Evolutionary conservation across 2,797 vertebrate genomes (phyloP).

Genomic region (Melanotaenia maccullochi): DNA sequence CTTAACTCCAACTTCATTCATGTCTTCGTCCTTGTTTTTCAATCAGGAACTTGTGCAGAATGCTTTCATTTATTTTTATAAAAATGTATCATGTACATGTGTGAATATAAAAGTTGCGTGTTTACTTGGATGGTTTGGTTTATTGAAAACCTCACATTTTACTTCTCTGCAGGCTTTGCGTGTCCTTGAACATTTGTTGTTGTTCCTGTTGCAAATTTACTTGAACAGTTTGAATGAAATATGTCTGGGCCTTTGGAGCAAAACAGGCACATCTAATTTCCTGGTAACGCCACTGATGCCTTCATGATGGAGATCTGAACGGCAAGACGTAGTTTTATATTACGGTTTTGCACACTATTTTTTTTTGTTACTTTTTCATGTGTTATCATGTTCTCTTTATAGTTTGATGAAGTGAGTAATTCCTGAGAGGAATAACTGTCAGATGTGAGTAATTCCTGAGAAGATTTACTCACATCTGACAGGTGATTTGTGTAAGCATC

Average conservation of each 20-base stretch:
- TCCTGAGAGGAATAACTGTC: neutral
- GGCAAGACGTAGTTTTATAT: neutral
- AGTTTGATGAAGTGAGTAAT: neutral
- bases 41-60: constrained; percentile 18
- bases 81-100: constrained; percentile 23
- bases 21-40: constrained; percentile 32
- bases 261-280: neutral
- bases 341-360: neutral
- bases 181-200: neutral
- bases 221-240: neutral
- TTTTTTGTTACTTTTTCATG: neutral
- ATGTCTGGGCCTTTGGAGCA: neutral
- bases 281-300: neutral
- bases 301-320: no score
- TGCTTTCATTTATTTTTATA: constrained; percentile 67
- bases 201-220: constrained; percentile 5
- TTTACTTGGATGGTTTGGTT: constrained; percentile 1
- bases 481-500: neutral
- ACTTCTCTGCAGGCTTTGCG: neutral
- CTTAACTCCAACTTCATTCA: constrained; percentile 26
- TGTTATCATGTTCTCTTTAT: neutral
- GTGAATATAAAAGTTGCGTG: constrained; percentile 29
- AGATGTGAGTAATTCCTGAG: neutral
- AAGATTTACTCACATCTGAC: neutral
- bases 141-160: no score